Conservation (phyloP, 92 coral and sea anemone genomes). For the Siderastrea siderea region DNA sequence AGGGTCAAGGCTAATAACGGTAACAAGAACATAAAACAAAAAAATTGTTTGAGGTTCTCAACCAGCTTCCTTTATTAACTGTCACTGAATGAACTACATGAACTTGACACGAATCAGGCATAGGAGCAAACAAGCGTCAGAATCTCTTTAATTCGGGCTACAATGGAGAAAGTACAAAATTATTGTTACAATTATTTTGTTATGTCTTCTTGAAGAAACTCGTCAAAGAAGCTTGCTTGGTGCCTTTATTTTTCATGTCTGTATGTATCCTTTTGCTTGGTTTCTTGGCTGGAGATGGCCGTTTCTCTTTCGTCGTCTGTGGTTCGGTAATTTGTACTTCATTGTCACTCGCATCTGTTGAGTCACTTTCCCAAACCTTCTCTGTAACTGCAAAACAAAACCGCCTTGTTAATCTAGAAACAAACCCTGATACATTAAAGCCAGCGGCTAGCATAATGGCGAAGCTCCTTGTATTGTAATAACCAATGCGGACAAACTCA, state of each 20-base stretch:
- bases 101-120: too few relatives aligned
- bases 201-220: constrained; percentile 92
- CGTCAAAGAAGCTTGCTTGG: constrained; percentile 89
- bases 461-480: too few relatives aligned
- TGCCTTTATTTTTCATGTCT: constrained; percentile 55
- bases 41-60: too few relatives aligned
- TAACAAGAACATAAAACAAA: too few relatives aligned
- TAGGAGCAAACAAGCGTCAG: background rate
- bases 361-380: constrained; percentile 96
- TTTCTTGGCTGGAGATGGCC: constrained; percentile 55
- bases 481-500: too few relatives aligned
- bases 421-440: too few relatives aligned
- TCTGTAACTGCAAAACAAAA: constrained; percentile 83
- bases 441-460: too few relatives aligned
- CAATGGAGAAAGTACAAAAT: background rate
- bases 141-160: background rate
- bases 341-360: constrained; percentile 93
- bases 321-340: constrained; percentile 52
- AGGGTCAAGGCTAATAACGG: too few relatives aligned
- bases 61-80: too few relatives aligned
- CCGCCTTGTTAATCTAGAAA: too few relatives aligned
- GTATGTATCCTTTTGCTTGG: constrained; percentile 6
- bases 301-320: constrained; percentile 28
- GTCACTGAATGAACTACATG: too few relatives aligned
- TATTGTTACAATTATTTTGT: background rate